These are phyloP conservation scores for Leuciscus idus DNA, from an alignment of 2,113 vertebrate genomes.

Conservation along the genomic window DNA sequence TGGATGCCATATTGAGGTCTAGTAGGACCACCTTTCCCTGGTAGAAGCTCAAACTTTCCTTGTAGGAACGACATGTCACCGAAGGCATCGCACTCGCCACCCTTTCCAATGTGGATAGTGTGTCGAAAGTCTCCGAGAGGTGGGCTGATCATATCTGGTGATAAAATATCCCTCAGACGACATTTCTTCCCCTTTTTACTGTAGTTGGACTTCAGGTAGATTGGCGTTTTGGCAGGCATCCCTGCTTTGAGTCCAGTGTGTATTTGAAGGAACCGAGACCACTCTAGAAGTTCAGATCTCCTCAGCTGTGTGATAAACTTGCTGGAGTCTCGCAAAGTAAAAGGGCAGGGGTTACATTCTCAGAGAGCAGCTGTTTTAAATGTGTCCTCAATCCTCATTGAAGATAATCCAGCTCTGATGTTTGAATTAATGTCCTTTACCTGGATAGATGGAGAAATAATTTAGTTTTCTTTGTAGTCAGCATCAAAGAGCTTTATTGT, in stretches of 20 bases:
- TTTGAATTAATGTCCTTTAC: slow-evolving; percentile 8
- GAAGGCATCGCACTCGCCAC: slow-evolving; percentile 91
- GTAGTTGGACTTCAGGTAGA: slow-evolving; percentile 93
- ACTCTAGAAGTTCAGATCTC: slow-evolving; percentile 1
- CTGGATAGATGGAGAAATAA: slow-evolving; percentile 32
- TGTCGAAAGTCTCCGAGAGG: slow-evolving; percentile 97
- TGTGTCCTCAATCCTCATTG: slow-evolving; percentile 51
- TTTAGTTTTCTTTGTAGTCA: slow-evolving; percentile 16
- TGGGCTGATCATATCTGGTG: slow-evolving; percentile 97
- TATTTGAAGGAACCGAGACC: slow-evolving; percentile 30
- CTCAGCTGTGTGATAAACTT: slow-evolving; percentile 37
- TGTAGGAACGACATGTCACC: slow-evolving; percentile 98
- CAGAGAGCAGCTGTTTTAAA: slow-evolving; percentile 50
- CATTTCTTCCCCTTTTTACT: slow-evolving; percentile 97
- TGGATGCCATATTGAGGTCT: slow-evolving; percentile 79
- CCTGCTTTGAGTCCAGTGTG: slow-evolving; percentile 59
- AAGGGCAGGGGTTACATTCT: slow-evolving; percentile 75
- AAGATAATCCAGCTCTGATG: background rate
- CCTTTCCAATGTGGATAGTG: slow-evolving; percentile 96
- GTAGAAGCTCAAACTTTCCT: slow-evolving; percentile 93
- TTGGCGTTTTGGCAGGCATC: slow-evolving; percentile 98
- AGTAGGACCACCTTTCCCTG: slow-evolving; percentile 80
- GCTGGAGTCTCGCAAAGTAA: slow-evolving; percentile 34
- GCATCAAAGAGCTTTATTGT: background rate
- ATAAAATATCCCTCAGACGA: slow-evolving; percentile 93